These are phyloP conservation scores for Rachycentron canadum DNA, from an alignment of 2,797 vertebrate genomes.

Conservation along the genomic window DNA sequence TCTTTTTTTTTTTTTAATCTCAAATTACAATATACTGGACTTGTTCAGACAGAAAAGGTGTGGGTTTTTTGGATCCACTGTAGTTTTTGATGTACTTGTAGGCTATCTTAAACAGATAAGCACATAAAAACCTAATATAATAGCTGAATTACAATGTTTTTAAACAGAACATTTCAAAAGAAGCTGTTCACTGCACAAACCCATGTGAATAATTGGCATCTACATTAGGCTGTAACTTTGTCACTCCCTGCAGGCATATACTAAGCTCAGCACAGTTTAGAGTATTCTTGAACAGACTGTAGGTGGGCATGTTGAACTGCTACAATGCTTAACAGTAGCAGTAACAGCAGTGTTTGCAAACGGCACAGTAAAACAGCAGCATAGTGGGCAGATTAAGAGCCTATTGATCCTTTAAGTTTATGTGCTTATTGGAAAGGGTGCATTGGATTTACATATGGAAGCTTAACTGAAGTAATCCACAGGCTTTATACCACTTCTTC, in stretches of 20 bases:
- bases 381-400: background rate
- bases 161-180: slow-evolving; percentile 8
- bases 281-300: background rate
- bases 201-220: slow-evolving; percentile 1
- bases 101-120: background rate
- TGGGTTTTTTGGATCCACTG: background rate
- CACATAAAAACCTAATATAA: background rate
- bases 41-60: slow-evolving; percentile 9
- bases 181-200: background rate
- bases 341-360: slow-evolving; percentile 1
- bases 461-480: slow-evolving; percentile 4
- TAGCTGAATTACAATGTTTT: background rate
- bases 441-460: background rate
- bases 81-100: background rate
- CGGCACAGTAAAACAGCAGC: background rate
- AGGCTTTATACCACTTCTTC: background rate
- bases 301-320: slow-evolving; percentile 1
- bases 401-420: slow-evolving; percentile 4
- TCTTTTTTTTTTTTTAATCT: slow-evolving; percentile 37
- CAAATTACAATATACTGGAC: slow-evolving; percentile 27
- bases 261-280: background rate
- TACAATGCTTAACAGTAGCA: slow-evolving; percentile 23
- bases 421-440: background rate
- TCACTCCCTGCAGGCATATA: slow-evolving; percentile 12
- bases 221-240: slow-evolving; percentile 4